Evolutionary conservation across 2,113 vertebrate genomes (phyloP), one percentile per base, ranked within the genome.

Genomic region (Cryptoleucopteryx plumbea): DNA sequence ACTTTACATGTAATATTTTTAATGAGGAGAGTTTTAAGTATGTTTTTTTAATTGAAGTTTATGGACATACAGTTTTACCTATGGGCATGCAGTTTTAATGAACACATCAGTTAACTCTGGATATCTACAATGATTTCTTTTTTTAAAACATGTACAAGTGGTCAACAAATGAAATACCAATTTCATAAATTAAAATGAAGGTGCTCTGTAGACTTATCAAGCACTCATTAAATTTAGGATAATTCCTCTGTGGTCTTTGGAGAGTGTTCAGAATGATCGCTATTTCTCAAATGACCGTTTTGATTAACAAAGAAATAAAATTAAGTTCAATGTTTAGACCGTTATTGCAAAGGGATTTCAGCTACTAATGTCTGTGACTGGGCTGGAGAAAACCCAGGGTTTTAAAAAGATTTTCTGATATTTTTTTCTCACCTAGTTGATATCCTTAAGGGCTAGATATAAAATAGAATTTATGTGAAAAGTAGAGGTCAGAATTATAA

Each of bases 231-330:
- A 63, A 75, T 84, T 82, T 84, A 78, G 48, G 73, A 59, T 89
- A 68, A 92, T 92, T 93, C n/a, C 47, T 88, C 66, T 84, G 31
- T 26, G 50, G 67, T 90, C 94, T 96, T 94, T 43, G 25, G 74
- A 94, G 93, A 78, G 67, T 27, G 66, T 85, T 96, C 48, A 93
- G 58, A 63, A 81, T 95, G 91, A 91, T 96, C 56, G 3, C 73
- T 91, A 14, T 81, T 97, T 72, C 89, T 96, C 87, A 80, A 63
- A 95, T 90, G 74, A 88, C 85, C 71, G 29, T 91, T 96, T 91
- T 97, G 89, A 96, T 97, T 96, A 96, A 70, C 48, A 83, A 53
- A 91, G 77, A 96, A 95, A 93, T 91, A 96, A 91, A 92, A 95
- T 71, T 36, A 67, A 7, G 36, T 82, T 79, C 56, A 29, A 16